Evolutionary conservation across 2,797 vertebrate genomes (phyloP).

Genomic region (Intellagama lesueurii): DNA sequence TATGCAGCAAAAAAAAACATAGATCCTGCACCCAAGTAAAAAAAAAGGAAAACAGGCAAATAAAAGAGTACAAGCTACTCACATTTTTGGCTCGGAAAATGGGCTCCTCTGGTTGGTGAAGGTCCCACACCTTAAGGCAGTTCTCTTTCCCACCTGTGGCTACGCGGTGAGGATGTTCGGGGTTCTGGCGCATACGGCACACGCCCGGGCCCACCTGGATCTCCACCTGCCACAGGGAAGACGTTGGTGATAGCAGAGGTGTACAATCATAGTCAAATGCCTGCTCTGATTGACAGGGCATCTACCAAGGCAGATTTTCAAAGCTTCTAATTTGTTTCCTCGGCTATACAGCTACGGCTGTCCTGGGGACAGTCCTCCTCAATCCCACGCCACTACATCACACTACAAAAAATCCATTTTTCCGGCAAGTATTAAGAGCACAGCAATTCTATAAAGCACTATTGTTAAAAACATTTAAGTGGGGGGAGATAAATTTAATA

Average conservation of each 20-base stretch:
- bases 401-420: background rate
- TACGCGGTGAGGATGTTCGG: conserved; percentile 69
- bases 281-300: background rate
- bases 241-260: background rate
- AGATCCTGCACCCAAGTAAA: no score
- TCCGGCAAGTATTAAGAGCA: no score
- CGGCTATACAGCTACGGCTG: background rate
- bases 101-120: conserved; percentile 79
- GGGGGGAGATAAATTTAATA: background rate
- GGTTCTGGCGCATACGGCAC: conserved; percentile 84
- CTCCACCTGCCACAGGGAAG: conserved; percentile 68
- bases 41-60: background rate
- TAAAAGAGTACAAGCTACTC: conserved; percentile 51
- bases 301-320: background rate
- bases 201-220: conserved; percentile 81
- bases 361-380: background rate
- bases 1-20: background rate
- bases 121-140: conserved; percentile 89
- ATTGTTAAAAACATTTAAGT: background rate
- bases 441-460: background rate
- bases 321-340: background rate
- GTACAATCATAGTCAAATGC: background rate
- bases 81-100: conserved; percentile 89
- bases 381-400: background rate
- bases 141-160: conserved; percentile 90